phyloP scores from a whole-genome alignment of 1,140 invertebrate genomes.

The Adoxophyes honmai region DNA sequence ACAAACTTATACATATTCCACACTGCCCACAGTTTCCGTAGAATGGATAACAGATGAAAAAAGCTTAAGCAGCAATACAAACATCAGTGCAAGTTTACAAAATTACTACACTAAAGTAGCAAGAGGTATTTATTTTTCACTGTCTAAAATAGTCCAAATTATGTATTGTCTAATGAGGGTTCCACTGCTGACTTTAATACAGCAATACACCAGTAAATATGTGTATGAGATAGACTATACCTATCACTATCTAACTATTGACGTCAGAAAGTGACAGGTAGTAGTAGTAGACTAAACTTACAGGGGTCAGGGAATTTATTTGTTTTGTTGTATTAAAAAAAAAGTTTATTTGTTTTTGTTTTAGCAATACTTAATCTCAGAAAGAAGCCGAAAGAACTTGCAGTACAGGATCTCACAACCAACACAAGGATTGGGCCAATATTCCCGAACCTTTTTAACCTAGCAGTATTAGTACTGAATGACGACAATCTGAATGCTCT shows the following conservation, averaged over 20 bases:
- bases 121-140: constrained; percentile 50
- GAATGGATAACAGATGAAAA: constrained; percentile 73
- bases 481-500: constrained; percentile 69
- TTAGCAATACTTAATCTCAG: constrained; percentile 69
- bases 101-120: constrained; percentile 74
- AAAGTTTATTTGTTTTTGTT: constrained; percentile 29
- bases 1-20: constrained; percentile 55
- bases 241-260: too few relatives aligned
- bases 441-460: constrained; percentile 71
- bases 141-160: constrained; percentile 11
- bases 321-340: too few relatives aligned
- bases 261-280: too few relatives aligned
- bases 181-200: too few relatives aligned
- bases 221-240: too few relatives aligned
- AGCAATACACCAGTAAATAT: too few relatives aligned
- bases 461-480: constrained; percentile 67
- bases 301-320: too few relatives aligned
- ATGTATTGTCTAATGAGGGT: too few relatives aligned
- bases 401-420: constrained; percentile 67
- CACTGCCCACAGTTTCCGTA: constrained; percentile 57
- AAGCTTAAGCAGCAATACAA: constrained; percentile 53
- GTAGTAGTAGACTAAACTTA: too few relatives aligned
- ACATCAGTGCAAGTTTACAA: constrained; percentile 60
- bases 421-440: constrained; percentile 73
- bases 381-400: constrained; percentile 62